These are phyloP conservation scores for Volucella bombylans DNA, from an alignment of 2,888 invertebrate genomes.

Conservation along the genomic window DNA sequence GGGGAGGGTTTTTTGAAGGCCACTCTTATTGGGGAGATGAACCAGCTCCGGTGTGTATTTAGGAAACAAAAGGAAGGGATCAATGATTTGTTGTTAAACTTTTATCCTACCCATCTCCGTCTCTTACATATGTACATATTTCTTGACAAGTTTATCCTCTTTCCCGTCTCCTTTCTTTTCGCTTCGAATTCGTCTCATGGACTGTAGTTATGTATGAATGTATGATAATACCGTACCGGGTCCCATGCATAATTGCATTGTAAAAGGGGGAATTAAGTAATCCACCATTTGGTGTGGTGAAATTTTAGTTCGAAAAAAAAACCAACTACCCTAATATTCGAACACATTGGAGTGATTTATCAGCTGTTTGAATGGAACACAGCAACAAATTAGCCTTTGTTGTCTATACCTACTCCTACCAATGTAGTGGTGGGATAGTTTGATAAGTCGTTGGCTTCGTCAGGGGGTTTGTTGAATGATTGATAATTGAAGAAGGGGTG, in stretches of 20 bases:
- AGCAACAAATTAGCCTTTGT: slow-evolving; percentile 23
- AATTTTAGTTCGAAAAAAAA: slow-evolving; percentile 25
- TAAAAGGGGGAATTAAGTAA: neutral
- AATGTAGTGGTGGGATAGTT: neutral
- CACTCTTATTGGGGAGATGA: slow-evolving; percentile 2
- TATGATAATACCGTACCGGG: neutral
- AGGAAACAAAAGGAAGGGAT: neutral
- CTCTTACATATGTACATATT: neutral
- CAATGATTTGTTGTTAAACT: neutral
- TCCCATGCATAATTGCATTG: neutral
- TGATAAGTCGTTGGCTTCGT: slow-evolving; percentile 7
- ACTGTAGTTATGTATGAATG: no score
- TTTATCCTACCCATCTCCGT: neutral
- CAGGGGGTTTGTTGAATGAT: neutral
- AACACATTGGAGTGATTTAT: slow-evolving; percentile 32
- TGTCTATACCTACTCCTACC: slow-evolving; percentile 12
- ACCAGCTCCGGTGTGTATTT: neutral
- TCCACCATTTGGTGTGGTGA: slow-evolving; percentile 16
- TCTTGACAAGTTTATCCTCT: neutral
- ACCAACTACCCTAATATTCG: slow-evolving; percentile 17
- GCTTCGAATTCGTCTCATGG: neutral
- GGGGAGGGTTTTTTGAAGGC: neutral
- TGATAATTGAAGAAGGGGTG: slow-evolving; percentile 3
- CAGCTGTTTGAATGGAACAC: slow-evolving; percentile 53
- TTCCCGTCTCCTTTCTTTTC: neutral